phyloP scores from a whole-genome alignment of 1,140 invertebrate genomes.

The Trissolcus basalis region DNA sequence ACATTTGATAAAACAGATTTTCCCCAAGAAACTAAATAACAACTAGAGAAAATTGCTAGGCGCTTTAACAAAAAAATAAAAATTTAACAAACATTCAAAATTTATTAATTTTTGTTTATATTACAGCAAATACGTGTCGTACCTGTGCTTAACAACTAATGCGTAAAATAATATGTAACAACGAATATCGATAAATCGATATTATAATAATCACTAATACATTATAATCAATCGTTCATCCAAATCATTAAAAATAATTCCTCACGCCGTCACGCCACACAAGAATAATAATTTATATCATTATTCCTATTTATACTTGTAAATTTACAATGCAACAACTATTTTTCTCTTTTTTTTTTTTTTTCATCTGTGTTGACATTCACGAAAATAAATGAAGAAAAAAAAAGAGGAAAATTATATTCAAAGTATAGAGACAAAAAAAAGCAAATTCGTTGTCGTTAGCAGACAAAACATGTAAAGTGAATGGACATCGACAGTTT shows the following conservation, averaged over 20 bases:
- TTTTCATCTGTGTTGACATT: not conserved
- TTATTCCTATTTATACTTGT: not conserved
- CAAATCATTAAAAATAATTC: slow-evolving; percentile 44
- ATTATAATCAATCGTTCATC: slow-evolving; percentile 44
- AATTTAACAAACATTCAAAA: slow-evolving; percentile 63
- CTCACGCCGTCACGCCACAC: slow-evolving; percentile 20
- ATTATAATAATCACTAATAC: slow-evolving; percentile 46
- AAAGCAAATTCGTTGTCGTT: too few relatives aligned
- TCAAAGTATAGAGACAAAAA: too few relatives aligned
- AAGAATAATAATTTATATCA: slow-evolving; percentile 14
- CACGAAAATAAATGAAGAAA: too few relatives aligned
- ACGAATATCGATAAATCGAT: slow-evolving; percentile 50
- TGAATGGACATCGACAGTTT: too few relatives aligned
- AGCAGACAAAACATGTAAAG: too few relatives aligned
- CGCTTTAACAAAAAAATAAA: not conserved
- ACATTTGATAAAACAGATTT: too few relatives aligned
- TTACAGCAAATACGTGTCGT: slow-evolving; percentile 62
- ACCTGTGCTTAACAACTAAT: slow-evolving; percentile 57
- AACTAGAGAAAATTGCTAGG: too few relatives aligned
- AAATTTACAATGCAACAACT: not conserved
- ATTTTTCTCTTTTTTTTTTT: not conserved
- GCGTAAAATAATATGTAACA: slow-evolving; percentile 61
- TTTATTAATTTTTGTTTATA: slow-evolving; percentile 59
- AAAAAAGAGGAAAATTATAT: too few relatives aligned
- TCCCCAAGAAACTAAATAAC: too few relatives aligned